phyloP scores from a whole-genome alignment of 2,113 vertebrate genomes.

The Tautogolabrus adspersus region DNA sequence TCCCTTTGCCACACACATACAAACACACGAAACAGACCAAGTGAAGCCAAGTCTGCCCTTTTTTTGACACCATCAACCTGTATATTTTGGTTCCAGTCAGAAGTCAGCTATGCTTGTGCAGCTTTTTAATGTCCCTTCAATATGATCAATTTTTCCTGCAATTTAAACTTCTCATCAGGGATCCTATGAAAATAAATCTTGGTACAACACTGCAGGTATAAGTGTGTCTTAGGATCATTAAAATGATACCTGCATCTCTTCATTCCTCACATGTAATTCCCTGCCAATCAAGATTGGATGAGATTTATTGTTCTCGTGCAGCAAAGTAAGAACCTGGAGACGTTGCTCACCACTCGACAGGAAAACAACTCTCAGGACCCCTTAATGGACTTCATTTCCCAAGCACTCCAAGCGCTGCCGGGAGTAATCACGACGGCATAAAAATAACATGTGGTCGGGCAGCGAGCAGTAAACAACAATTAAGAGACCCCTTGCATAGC shows the following conservation, averaged over 20 bases:
- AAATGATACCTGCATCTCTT: slow-evolving; percentile 33
- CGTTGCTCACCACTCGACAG: slow-evolving; percentile 47
- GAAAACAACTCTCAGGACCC: slow-evolving; percentile 62
- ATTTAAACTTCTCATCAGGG: not conserved
- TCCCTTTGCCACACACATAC: slow-evolving; percentile 1
- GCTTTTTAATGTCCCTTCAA: slow-evolving; percentile 4
- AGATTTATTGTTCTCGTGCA: slow-evolving; percentile 44
- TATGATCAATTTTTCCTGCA: slow-evolving; percentile 12
- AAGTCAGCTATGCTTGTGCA: slow-evolving; percentile 1
- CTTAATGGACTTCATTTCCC: slow-evolving; percentile 73
- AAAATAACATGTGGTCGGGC: slow-evolving; percentile 73
- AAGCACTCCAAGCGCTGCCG: slow-evolving; percentile 60
- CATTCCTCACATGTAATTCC: slow-evolving; percentile 17
- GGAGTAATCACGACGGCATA: slow-evolving; percentile 70
- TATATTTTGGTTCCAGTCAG: not conserved
- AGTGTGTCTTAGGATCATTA: slow-evolving; percentile 12
- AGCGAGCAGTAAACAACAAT: slow-evolving; percentile 79
- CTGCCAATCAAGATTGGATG: slow-evolving; percentile 27
- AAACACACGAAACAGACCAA: not conserved
- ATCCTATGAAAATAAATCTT: slow-evolving; percentile 31
- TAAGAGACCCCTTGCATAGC: slow-evolving; percentile 71
- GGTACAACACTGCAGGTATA: slow-evolving; percentile 13
- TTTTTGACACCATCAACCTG: not conserved
- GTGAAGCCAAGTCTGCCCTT: not conserved
- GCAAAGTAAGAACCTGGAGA: slow-evolving; percentile 49